Evolutionary conservation across 2,888 invertebrate genomes (phyloP), one percentile per base, ranked within the genome.

Genomic region (Amblyjoppa proteus): DNA sequence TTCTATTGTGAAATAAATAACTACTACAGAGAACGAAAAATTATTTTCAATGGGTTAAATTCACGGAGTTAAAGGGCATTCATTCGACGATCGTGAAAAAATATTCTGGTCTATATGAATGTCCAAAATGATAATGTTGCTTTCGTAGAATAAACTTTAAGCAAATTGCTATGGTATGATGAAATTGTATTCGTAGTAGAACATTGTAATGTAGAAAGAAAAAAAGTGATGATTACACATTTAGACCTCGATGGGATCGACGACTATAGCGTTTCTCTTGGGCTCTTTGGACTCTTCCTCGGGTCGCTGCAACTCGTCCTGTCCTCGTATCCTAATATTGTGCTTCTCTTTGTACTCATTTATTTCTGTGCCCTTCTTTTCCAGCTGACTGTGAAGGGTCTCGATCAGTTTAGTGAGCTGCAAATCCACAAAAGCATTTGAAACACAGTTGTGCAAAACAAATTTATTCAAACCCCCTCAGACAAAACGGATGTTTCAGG

Each of bases 271-370:
- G 80, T 92, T 93, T 87, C 92, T 89, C 85, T 93, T 94, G 31
- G 90, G 83, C 87, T 93, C 93, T 81, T 90, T 91, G 4, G 89
- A 86, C n/a, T 92, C 91, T 70, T 92, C 92, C 38, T 89, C 91
- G 38, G 91, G 91, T n/a, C 87, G 90, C 38, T 90, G 92, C n/a
- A 92, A 76, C 84, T 96, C 96, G 83, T 96, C 96, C 88, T 96
- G 95, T 9, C 97, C 97, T 91, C 97, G 96, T 90, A 99, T 96
- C 92, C 96, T 96, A 91, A 99, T 98, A 93, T 98, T 98, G 93
- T 98, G 96, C 91, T 97, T 97, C 92, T 98, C 98, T 92, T 98
- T 97, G 94, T 97, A 99, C 88, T 97, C 97, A 93, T 98, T 98
- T 85, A 99, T 97, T 94, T 99, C 98, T 87, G 96, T 94, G 0